These are phyloP conservation scores for Sebastes ruberrimus DNA, from an alignment of 2,797 vertebrate species.

Conservation along the genomic window DNA sequence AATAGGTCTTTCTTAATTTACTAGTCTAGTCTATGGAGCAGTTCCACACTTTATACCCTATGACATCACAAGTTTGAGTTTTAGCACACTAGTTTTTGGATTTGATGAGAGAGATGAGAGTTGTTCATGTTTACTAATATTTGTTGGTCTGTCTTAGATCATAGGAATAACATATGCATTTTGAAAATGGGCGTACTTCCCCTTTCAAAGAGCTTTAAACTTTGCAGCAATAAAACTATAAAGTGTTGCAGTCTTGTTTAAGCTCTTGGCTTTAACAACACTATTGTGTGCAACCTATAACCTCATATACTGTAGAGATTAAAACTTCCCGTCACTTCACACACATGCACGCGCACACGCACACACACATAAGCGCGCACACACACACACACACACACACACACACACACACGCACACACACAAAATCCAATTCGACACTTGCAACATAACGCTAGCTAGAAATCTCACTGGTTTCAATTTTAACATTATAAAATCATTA, in stretches of 20 bases:
- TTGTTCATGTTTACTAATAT: no score
- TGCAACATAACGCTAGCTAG: background rate
- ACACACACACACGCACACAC: no score
- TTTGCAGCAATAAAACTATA: background rate
- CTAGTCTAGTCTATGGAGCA: background rate
- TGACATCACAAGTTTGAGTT: background rate
- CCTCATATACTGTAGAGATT: background rate
- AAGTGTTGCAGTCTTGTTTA: background rate
- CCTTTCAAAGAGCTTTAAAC: slow-evolving; percentile 1
- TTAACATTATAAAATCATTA: background rate
- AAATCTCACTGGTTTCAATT: background rate
- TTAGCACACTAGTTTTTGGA: background rate
- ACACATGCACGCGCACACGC: background rate
- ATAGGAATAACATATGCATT: background rate
- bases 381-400: background rate
- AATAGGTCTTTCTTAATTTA: no score
- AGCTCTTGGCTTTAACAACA: slow-evolving; percentile 3
- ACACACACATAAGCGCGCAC: no score
- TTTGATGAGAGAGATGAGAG: background rate
- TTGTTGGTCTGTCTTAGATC: background rate
- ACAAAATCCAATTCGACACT: background rate
- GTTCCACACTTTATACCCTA: background rate
- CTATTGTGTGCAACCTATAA: background rate
- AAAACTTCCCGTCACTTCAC: background rate
- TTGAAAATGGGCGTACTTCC: background rate